Conservation (phyloP, 2,797 vertebrate species). For the Acanthurus leucopareius region DNA sequence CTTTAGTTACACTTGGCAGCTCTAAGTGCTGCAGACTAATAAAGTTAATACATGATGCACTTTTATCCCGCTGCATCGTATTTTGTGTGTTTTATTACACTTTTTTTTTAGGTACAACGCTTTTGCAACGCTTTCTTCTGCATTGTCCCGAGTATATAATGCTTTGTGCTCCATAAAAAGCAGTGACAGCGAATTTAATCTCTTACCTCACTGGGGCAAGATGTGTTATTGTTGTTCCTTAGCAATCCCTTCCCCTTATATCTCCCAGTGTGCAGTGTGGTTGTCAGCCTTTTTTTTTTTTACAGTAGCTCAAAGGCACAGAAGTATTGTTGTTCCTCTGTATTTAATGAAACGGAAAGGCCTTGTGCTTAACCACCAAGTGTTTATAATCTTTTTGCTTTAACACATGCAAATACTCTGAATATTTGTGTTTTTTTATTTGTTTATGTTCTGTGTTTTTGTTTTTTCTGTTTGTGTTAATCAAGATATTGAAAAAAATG, state of each 20-base stretch:
- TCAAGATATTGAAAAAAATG: neutral
- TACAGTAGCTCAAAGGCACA: conserved; percentile 35
- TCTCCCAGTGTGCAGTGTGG: conserved; percentile 29
- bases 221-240: conserved; percentile 44
- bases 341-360: conserved; percentile 18
- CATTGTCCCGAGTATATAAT: conserved; percentile 52
- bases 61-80: conserved; percentile 53
- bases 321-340: conserved; percentile 19
- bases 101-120: conserved; percentile 28
- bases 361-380: neutral
- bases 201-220: conserved; percentile 39
- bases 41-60: conserved; percentile 54
- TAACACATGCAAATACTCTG: no score
- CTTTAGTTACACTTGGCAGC: conserved; percentile 51
- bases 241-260: conserved; percentile 45
- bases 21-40: conserved; percentile 59
- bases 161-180: conserved; percentile 66
- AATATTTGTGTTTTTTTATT: neutral
- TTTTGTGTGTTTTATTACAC: conserved; percentile 55
- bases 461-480: neutral
- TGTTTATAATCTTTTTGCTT: neutral
- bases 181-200: conserved; percentile 52
- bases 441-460: neutral
- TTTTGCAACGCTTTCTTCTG: conserved; percentile 45
- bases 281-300: conserved; percentile 9